Evolutionary conservation across 30 jellyfish, hydroid and myxozoan species (phyloP), one percentile per base, ranked within the genome.

Genomic region (Cassiopea xamachana): DNA sequence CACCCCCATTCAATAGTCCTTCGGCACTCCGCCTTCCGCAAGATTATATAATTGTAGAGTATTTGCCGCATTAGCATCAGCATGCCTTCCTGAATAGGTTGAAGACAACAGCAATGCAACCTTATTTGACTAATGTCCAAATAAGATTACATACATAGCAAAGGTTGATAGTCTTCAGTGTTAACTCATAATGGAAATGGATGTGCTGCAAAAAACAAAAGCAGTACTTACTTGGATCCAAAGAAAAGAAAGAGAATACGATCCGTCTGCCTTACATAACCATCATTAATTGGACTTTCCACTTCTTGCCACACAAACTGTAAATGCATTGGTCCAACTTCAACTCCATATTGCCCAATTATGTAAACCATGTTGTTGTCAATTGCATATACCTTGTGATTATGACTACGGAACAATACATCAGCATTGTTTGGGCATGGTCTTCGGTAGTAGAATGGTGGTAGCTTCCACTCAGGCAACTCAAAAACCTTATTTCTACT

Each of bases 391-490:
- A 88, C 87, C 46, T 71, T 88, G 71, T 79, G 68, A 47, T 19
- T 72, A 1, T 43, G 46, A 79, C 90, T 80, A 60, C 82, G 75
- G 64, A 88, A 68, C 90, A 88, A 48, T 45, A 89, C 90, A 62
- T 88, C 95, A 4, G 85, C 95, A 13, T 60, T 80, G 2, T 10
- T 76, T 15, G 95, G 95, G 59, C 95, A 88, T 70, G 90, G 87
- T 49, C 75, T 79, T 15, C 95, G 87, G 50, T 60, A 61, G 44
- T 2, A 68, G 76, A 62, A 80, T 48, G 71, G 86, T 43, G 95
- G 95, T 62, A 88, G 18, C 18, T 51, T 84, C 90, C 95, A 77
- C 7, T 88, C 90, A 16, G 90, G 85, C 17, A 80, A 67, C 27
- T 69, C 60, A 62, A 62, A 88, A 7, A 78, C 75, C 49, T 60